A percentile compares a stretch with the other conserved stretches of the same genome.
phyloP scores from a whole-genome alignment of 92 coral and sea anemone genomes.

The Diadumene lineata region DNA sequence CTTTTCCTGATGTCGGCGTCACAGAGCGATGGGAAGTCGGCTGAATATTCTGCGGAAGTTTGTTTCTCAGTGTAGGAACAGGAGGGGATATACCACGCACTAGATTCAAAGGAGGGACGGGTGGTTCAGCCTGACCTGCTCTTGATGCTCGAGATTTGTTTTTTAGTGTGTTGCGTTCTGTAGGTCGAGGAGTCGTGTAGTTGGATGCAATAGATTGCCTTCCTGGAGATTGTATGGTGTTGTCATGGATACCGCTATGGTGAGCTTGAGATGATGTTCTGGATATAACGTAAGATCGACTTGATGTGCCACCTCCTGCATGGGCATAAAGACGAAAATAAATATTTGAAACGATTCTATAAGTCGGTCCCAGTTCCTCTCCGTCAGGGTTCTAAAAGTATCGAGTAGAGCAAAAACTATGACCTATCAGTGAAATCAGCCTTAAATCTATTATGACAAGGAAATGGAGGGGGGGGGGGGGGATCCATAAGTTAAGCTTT shows the following conservation, averaged over 20 bases:
- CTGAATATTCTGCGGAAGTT: constrained; percentile 4
- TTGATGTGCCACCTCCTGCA: background rate
- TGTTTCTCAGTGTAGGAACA: constrained; percentile 45
- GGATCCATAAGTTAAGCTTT: no score
- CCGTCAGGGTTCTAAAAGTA: no score
- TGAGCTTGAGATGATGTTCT: constrained; percentile 13
- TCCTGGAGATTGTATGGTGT: background rate
- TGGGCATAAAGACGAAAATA: background rate
- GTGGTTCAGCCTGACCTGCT: constrained; percentile 19
- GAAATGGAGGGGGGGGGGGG: no score
- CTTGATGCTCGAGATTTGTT: constrained; percentile 8
- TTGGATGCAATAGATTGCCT: constrained; percentile 10
- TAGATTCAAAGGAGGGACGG: constrained; percentile 57
- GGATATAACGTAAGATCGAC: constrained; percentile 32
- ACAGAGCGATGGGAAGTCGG: constrained; percentile 18
- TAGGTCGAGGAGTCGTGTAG: constrained; percentile 11
- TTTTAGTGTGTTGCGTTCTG: constrained; percentile 9
- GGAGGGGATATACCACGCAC: constrained; percentile 64
- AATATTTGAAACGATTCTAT: background rate
- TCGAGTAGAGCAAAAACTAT: no score
- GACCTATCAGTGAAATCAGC: no score
- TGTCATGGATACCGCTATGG: background rate
- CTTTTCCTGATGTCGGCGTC: constrained; percentile 30
- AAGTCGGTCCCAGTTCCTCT: no score
- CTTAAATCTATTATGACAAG: no score